Evolutionary conservation across 2,797 vertebrate species (phyloP), one percentile per base, ranked within the genome.

Genomic region (Myotis daubentonii): DNA sequence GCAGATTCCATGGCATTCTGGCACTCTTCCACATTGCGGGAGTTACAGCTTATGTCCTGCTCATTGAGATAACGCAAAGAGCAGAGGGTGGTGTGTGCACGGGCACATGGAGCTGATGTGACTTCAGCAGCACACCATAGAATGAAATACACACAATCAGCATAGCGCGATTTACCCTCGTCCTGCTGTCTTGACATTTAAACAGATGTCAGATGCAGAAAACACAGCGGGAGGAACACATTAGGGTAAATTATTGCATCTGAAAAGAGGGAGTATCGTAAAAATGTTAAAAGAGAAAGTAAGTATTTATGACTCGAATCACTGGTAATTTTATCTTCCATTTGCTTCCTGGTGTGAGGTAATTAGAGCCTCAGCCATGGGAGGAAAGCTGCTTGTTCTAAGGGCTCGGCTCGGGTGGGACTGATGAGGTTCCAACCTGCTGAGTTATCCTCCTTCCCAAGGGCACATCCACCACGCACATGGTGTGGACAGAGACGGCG

Each of bases 171-270:
- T 98, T 98, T 97, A 97, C 97, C 97, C 95, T 71, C 4, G 82
- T 95, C 94, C 97, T 94, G 93, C 94, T 68, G 93, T 95, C 86
- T 97, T 94, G 96, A 95, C 96, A 75, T 98, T 97, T 95, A 97
- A 98, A 96, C 98, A 98, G 97, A 98, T 97, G 98, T 97, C 97
- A 97, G 97, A 94, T 62, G 95, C 57, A 47, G 85, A 75, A 91
- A 81, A 81, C 5, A 38, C 53, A 74, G 89, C 17, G 74, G 96
- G 98, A 97, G 96, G 91, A 97, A 86, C 87, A 91, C n/a, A 68
- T 97, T 97, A 97, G 95, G 96, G 87, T 96, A 96, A 98, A 96
- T 96, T 70, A 97, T 95, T 96, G 96, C 92, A n/a, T 97, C 95
- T 96, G 95, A 95, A 96, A 98, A 93, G 95, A 95, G 96, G 97